These are phyloP conservation scores for Nineta flava DNA, from an alignment of 2,888 invertebrate genomes.

Conservation along the genomic window DNA sequence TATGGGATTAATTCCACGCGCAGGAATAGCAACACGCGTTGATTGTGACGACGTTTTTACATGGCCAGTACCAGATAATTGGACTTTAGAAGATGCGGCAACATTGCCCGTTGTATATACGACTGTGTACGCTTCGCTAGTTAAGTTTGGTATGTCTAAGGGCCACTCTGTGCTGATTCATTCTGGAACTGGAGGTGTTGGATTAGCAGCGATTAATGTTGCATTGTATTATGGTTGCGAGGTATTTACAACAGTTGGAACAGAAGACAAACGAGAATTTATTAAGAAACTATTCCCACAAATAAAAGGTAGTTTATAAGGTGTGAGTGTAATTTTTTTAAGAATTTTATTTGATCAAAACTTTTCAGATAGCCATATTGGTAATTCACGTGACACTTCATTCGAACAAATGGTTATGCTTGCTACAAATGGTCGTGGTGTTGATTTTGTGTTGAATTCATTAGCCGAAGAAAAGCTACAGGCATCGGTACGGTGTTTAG, in stretches of 20 bases:
- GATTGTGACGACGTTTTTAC: slow-evolving; percentile 29
- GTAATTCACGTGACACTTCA: slow-evolving; percentile 70
- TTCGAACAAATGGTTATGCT: slow-evolving; percentile 76
- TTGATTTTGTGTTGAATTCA: slow-evolving; percentile 82
- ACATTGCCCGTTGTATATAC: slow-evolving; percentile 67
- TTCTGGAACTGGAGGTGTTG: slow-evolving; percentile 81
- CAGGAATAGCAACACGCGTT: slow-evolving; percentile 38
- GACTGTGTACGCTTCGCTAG: slow-evolving; percentile 30
- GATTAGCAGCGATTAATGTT: slow-evolving; percentile 50
- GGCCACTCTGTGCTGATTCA: slow-evolving; percentile 72
- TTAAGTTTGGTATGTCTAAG: slow-evolving; percentile 61
- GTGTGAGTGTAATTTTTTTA: too few species aligned
- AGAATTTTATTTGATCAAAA: not conserved
- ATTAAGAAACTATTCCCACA: slow-evolving; percentile 23
- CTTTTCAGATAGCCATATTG: slow-evolving; percentile 47
- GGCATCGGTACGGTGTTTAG: slow-evolving; percentile 24
- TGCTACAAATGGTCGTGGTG: slow-evolving; percentile 72
- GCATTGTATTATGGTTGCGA: slow-evolving; percentile 40
- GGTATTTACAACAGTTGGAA: slow-evolving; percentile 44
- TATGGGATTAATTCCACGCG: slow-evolving; percentile 30
- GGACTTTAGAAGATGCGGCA: slow-evolving; percentile 59
- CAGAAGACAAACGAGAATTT: slow-evolving; percentile 35
- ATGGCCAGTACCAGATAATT: slow-evolving; percentile 56
- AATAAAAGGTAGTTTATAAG: slow-evolving; percentile 8
- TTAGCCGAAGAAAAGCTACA: slow-evolving; percentile 59